These are phyloP conservation scores for Brachionus koreanus DNA, from an alignment of 1,140 invertebrate genomes.

Conservation along the genomic window DNA sequence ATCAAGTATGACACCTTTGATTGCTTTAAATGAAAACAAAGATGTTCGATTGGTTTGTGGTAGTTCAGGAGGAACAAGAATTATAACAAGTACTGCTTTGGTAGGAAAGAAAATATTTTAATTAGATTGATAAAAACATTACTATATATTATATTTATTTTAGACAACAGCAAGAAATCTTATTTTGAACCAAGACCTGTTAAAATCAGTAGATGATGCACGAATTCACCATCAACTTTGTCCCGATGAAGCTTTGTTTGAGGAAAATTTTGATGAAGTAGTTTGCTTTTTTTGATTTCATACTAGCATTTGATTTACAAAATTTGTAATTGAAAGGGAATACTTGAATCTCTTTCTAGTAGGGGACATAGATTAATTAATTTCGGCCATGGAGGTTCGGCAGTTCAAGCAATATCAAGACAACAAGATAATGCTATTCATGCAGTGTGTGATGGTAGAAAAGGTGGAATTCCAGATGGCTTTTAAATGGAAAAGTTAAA, in stretches of 20 bases:
- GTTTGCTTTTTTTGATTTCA: neutral
- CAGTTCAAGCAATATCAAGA: slow-evolving; percentile 32
- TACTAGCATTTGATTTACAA: neutral
- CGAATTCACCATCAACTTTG: slow-evolving; percentile 87
- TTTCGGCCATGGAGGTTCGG: slow-evolving; percentile 41
- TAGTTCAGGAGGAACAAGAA: slow-evolving; percentile 83
- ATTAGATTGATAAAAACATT: neutral
- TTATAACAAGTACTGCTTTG: slow-evolving; percentile 74
- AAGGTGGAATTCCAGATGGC: slow-evolving; percentile 40
- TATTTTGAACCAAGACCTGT: slow-evolving; percentile 81
- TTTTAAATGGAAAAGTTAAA: neutral
- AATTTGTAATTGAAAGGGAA: neutral
- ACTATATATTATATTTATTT: neutral
- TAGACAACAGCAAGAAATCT: slow-evolving; percentile 64
- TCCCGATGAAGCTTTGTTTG: slow-evolving; percentile 76
- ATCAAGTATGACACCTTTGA: slow-evolving; percentile 83
- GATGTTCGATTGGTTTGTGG: slow-evolving; percentile 75
- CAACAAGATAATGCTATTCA: neutral
- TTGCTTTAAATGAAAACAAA: slow-evolving; percentile 68
- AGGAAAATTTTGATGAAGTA: slow-evolving; percentile 70
- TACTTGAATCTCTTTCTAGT: neutral
- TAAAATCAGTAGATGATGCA: slow-evolving; percentile 77
- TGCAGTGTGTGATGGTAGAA: slow-evolving; percentile 39
- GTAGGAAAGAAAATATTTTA: slow-evolving; percentile 56
- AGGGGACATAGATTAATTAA: neutral